These are phyloP conservation scores for Haplochromis burtoni DNA, from an alignment of 2,113 vertebrate species.

Conservation along the genomic window DNA sequence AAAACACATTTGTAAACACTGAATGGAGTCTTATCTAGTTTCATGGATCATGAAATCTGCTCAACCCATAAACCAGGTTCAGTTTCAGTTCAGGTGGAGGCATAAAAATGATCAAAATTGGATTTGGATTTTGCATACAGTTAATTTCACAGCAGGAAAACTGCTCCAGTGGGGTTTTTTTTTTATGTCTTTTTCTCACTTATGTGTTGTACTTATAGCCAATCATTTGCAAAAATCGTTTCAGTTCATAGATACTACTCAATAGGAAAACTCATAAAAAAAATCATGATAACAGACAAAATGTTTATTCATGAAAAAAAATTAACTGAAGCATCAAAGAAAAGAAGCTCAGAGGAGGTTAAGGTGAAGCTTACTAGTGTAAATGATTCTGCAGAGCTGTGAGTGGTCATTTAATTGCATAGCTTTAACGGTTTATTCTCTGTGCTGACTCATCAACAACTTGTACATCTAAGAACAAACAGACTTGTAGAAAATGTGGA, in stretches of 20 bases:
- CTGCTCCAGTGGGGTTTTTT: neutral
- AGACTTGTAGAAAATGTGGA: neutral
- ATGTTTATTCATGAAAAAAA: neutral
- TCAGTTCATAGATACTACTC: neutral
- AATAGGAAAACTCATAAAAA: neutral
- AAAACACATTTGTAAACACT: neutral
- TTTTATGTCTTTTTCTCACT: neutral
- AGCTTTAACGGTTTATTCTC: neutral
- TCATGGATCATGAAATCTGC: constrained; percentile 47
- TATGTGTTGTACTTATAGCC: neutral
- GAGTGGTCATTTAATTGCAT: neutral
- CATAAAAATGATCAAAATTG: constrained; percentile 39
- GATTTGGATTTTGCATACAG: neutral
- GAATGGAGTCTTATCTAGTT: constrained; percentile 10
- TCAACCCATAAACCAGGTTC: constrained; percentile 38
- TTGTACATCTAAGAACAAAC: neutral
- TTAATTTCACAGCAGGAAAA: neutral
- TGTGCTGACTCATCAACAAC: neutral
- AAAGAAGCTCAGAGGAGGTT: neutral
- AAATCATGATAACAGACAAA: neutral
- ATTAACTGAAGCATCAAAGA: neutral
- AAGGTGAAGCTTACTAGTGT: neutral
- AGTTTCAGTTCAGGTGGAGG: constrained; percentile 49
- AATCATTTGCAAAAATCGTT: neutral
- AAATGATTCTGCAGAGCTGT: neutral